These are phyloP conservation scores for Nesogale talazaci DNA, from an alignment of 2,113 vertebrate genomes.

Conservation along the genomic window DNA sequence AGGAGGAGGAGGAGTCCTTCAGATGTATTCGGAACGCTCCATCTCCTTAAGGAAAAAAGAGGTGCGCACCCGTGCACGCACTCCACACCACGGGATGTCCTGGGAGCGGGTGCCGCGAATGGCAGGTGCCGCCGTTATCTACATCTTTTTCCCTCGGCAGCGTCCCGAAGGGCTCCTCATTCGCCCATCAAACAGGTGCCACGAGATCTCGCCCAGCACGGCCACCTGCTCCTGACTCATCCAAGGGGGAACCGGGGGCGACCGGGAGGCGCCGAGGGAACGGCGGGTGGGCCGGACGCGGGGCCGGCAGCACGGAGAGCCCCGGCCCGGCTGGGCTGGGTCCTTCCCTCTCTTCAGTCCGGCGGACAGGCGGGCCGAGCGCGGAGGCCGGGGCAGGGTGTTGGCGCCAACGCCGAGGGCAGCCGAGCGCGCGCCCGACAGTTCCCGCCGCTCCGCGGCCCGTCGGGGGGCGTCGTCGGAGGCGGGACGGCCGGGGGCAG, in stretches of 20 bases:
- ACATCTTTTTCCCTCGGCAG: not conserved
- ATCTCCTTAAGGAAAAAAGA: constrained; percentile 20
- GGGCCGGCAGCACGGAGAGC: too few relatives aligned
- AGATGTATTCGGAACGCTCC: not conserved
- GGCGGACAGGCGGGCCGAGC: not conserved
- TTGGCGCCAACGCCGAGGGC: constrained; percentile 78
- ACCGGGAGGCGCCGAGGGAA: fast-evolving
- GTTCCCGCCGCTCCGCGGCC: not conserved
- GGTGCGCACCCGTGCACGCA: not conserved
- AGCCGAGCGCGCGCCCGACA: constrained; percentile 16
- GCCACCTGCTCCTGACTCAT: constrained; percentile 34
- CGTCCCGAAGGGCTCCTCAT: not conserved
- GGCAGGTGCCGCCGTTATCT: constrained; percentile 5
- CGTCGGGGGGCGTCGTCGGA: not conserved
- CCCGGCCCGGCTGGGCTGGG: not conserved
- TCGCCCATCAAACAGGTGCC: not conserved
- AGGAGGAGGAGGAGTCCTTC: not conserved
- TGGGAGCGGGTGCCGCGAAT: constrained; percentile 26
- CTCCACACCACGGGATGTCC: not conserved
- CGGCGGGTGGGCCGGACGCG: not conserved
- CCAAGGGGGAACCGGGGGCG: not conserved
- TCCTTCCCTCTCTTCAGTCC: constrained; percentile 28
- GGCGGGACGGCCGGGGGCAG: not conserved
- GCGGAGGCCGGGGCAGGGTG: constrained; percentile 55
- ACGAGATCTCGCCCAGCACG: constrained; percentile 26